These are phyloP conservation scores for Melozone crissalis DNA, from an alignment of 2,113 vertebrate species.

Conservation along the genomic window DNA sequence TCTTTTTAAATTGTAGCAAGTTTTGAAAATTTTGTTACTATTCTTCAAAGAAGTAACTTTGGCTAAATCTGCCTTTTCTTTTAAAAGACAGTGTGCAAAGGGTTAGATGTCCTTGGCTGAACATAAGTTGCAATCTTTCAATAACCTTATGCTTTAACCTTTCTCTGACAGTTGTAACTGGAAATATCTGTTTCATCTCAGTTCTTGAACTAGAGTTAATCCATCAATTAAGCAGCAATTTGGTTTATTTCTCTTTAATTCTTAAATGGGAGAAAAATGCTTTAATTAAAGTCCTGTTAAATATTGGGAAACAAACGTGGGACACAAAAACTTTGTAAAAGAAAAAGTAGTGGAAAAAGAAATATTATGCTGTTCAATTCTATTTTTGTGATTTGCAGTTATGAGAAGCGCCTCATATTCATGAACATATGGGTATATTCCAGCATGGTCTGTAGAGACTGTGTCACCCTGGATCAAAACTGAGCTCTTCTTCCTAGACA, in stretches of 20 bases:
- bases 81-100: not conserved
- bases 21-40: not conserved
- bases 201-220: not conserved
- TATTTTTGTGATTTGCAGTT: not conserved
- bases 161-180: not conserved
- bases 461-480: not conserved
- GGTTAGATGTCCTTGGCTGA: not conserved
- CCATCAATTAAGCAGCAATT: not conserved
- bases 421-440: not conserved
- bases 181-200: not conserved
- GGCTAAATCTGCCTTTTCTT: not conserved
- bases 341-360: not conserved
- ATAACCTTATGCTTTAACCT: not conserved
- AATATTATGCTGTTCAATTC: not conserved
- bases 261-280: not conserved
- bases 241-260: not conserved
- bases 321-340: not conserved
- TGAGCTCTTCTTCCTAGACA: not conserved
- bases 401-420: not conserved
- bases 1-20: not conserved
- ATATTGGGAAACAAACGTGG: not conserved
- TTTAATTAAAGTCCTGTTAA: not conserved
- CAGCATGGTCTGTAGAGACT: not conserved
- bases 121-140: not conserved
- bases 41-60: not conserved